Percentiles rank a stretch among this genome's conserved stretches.
Conservation (phyloP, 2,113 vertebrate genomes). For the Hucho hucho region DNA sequence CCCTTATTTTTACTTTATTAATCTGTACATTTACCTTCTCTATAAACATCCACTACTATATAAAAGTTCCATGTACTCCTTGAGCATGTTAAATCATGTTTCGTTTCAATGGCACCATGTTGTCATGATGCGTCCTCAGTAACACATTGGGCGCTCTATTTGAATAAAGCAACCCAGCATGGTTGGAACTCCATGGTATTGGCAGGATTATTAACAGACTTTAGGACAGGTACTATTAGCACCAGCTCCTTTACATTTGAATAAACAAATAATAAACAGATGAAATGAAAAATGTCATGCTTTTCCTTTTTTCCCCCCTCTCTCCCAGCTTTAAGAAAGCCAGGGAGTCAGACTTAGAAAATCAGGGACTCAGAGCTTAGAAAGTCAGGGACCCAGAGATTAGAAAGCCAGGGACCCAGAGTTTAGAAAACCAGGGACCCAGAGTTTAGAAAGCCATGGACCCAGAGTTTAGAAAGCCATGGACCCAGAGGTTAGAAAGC, state of each 20-base stretch:
- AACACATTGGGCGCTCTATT: no score
- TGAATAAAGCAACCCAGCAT: no score
- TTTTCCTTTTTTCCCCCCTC: slow-evolving; percentile 60
- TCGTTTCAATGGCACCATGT: no score
- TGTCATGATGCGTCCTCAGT: no score
- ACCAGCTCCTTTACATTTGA: slow-evolving; percentile 45
- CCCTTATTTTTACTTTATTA: no score
- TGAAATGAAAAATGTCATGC: slow-evolving; percentile 56
- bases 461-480: slow-evolving; percentile 42
- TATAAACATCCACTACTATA: no score
- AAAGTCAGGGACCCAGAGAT: slow-evolving; percentile 57
- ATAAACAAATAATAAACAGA: slow-evolving; percentile 41
- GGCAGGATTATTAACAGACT: no score
- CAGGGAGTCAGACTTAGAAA: slow-evolving; percentile 55
- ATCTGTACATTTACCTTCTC: no score
- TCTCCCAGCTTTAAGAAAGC: slow-evolving; percentile 60
- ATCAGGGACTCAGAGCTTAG: slow-evolving; percentile 54
- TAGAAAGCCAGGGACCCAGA: slow-evolving; percentile 58
- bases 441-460: slow-evolving; percentile 32
- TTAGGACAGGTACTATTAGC: slow-evolving; percentile 13
- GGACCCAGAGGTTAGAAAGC: slow-evolving; percentile 41
- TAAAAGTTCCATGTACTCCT: no score
- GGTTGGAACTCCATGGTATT: no score
- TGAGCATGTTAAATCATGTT: no score
- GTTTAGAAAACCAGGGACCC: slow-evolving; percentile 55